A percentile compares a stretch with the other conserved stretches of the same genome.
Conservation (phyloP, 2,113 vertebrate species). For the Lathamus discolor region DNA sequence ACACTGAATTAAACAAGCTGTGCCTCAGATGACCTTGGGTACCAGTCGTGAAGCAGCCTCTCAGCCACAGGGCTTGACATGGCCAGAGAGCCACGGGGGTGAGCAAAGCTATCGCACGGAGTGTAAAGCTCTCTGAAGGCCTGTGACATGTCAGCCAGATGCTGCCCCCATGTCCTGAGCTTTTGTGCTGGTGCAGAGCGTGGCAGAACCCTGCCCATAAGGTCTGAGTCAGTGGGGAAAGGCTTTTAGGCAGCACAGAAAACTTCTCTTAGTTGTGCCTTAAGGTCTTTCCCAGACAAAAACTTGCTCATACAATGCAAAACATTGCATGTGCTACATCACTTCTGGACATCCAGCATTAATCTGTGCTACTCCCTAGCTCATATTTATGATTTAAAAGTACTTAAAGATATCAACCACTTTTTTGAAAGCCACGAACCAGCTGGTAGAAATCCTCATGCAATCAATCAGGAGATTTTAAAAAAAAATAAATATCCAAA, state of each 20-base stretch:
- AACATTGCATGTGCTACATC: fast-evolving
- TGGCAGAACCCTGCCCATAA: background rate
- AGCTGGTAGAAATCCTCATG: background rate
- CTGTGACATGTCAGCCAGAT: fast-evolving
- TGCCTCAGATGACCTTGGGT: fast-evolving
- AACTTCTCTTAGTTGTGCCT: background rate
- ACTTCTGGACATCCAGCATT: background rate
- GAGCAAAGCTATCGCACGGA: fast-evolving
- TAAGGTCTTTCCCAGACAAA: background rate
- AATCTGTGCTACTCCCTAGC: background rate
- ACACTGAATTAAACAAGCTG: background rate
- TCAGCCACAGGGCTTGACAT: fast-evolving
- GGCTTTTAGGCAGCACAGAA: background rate
- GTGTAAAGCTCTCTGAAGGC: background rate
- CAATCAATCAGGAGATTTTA: background rate
- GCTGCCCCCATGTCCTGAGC: background rate
- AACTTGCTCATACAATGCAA: fast-evolving
- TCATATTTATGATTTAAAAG: background rate
- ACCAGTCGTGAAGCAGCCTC: background rate
- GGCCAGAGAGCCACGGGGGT: background rate
- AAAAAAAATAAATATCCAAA: background rate
- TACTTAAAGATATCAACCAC: background rate
- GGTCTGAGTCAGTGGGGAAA: no score
- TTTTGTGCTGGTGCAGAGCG: fast-evolving
- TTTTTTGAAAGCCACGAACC: background rate